phyloP scores from a whole-genome alignment of 2,797 vertebrate species.

The Crocidura indochinensis region DNA sequence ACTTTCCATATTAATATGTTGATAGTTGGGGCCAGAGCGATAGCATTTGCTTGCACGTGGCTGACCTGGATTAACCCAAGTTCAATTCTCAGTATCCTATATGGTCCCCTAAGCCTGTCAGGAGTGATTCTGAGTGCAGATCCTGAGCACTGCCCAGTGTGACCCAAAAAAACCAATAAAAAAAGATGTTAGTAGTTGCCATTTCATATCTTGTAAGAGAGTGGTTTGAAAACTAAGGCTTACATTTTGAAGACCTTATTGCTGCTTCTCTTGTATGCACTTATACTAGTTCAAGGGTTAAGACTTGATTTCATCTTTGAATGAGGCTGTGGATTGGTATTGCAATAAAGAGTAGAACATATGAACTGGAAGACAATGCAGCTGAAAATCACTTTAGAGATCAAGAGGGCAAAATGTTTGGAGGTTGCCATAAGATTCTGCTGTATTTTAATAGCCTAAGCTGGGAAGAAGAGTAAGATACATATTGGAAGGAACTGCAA shows the following conservation, averaged over 20 bases:
- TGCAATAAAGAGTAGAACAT: constrained; percentile 12
- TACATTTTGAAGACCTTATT: not conserved
- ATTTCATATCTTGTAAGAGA: not conserved
- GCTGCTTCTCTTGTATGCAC: not conserved
- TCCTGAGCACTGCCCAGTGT: too few relatives aligned
- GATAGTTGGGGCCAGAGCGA: too few relatives aligned
- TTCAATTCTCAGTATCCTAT: too few relatives aligned
- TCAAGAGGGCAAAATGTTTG: not conserved
- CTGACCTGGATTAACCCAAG: too few relatives aligned
- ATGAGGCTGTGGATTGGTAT: constrained; percentile 22
- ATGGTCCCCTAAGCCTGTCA: too few relatives aligned
- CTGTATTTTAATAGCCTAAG: not conserved
- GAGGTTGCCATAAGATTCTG: not conserved
- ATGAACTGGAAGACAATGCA: not conserved
- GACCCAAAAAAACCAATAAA: too few relatives aligned
- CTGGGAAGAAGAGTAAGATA: not conserved
- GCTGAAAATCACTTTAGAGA: not conserved
- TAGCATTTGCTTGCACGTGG: too few relatives aligned
- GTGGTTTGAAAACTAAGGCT: not conserved
- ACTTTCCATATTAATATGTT: constrained; percentile 16
- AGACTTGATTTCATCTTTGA: constrained; percentile 38
- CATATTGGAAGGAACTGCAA: constrained; percentile 16
- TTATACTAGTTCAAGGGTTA: constrained; percentile 43
- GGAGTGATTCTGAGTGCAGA: too few relatives aligned
- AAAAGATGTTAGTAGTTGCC: constrained; percentile 1